Evolutionary conservation across 2,113 vertebrate species (phyloP).

Genomic region (Catharus fuscescens): DNA sequence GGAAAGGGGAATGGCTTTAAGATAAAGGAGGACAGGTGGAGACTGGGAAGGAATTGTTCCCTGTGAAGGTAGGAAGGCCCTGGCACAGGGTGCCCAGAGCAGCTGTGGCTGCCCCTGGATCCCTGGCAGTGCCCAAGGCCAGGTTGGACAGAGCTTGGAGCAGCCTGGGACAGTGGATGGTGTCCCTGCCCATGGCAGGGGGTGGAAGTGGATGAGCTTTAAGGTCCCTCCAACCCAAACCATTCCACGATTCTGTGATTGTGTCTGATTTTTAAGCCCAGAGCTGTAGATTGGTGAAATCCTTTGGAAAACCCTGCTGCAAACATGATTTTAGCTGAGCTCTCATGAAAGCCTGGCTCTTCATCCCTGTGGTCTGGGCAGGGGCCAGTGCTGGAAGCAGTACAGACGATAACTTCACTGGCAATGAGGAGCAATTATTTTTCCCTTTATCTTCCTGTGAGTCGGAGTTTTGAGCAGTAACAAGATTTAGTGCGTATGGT

Average conservation of each 20-base stretch:
- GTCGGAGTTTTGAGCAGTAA: neutral
- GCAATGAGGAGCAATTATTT: constrained; percentile 9
- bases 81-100: neutral
- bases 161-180: neutral
- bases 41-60: neutral
- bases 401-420: constrained; percentile 5
- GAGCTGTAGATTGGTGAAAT: neutral
- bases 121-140: neutral
- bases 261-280: neutral
- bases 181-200: neutral
- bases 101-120: neutral
- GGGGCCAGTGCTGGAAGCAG: constrained; percentile 38
- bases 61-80: accelerated
- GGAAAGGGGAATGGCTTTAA: neutral
- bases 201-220: accelerated
- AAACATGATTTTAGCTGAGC: neutral
- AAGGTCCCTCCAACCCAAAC: neutral
- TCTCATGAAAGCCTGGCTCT: neutral
- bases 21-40: neutral
- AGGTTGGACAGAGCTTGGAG: neutral
- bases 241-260: neutral
- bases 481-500: neutral
- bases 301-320: neutral
- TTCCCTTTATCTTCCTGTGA: constrained; percentile 37
- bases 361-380: constrained; percentile 37